Percentiles rank a stretch among this genome's conserved stretches.
Evolutionary conservation across 2,888 invertebrate species (phyloP).

Genomic region (Hetaerina titia): DNA sequence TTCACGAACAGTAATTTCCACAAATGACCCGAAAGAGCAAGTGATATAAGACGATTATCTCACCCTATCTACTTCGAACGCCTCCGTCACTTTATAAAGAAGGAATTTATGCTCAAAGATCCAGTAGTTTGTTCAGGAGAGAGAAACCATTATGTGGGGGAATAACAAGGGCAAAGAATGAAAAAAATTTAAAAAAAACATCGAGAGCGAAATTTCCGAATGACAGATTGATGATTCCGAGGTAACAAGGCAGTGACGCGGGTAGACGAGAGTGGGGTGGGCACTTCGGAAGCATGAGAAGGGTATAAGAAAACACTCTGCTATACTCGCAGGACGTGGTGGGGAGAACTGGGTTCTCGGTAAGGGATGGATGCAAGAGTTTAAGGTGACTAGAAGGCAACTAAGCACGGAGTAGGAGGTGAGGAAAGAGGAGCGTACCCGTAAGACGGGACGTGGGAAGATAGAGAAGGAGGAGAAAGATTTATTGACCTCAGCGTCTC

Average conservation of each 20-base stretch:
- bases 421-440: not conserved
- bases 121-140: not conserved
- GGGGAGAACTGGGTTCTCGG: no score
- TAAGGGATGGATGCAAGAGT: no score
- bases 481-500: not conserved
- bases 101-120: not conserved
- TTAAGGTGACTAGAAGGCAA: no score
- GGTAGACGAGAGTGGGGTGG: not conserved
- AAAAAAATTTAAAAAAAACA: not conserved
- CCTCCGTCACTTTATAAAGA: not conserved
- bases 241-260: not conserved
- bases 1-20: no score
- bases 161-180: not conserved
- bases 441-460: not conserved
- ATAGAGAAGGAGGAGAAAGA: not conserved
- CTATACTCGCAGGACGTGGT: no score
- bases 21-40: no score
- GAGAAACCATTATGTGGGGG: not conserved
- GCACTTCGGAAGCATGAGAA: not conserved
- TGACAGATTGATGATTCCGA: constrained; percentile 9
- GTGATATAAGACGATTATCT: not conserved
- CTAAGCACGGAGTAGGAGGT: not conserved
- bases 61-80: not conserved
- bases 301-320: not conserved
- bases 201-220: not conserved